These are phyloP conservation scores for Gibbula magus DNA, from an alignment of 2,888 invertebrate genomes.

Conservation along the genomic window DNA sequence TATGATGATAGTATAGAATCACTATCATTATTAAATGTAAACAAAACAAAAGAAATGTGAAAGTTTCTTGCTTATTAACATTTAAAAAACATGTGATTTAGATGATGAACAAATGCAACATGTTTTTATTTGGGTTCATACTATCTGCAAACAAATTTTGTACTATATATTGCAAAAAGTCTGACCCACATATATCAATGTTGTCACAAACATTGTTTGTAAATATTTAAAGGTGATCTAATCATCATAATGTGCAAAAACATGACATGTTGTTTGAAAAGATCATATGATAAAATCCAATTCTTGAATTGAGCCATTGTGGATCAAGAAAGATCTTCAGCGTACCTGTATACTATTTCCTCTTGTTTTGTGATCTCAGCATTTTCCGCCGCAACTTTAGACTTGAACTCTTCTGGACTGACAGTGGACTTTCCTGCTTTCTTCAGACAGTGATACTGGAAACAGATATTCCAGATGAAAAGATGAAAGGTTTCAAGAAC, in stretches of 20 bases:
- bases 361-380: conserved; percentile 62
- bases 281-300: too few relatives aligned
- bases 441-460: conserved; percentile 44
- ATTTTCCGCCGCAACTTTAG: conserved; percentile 49
- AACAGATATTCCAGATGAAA: conserved; percentile 9
- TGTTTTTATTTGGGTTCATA: too few relatives aligned
- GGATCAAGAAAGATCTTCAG: background rate
- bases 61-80: too few relatives aligned
- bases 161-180: too few relatives aligned
- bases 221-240: too few relatives aligned
- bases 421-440: conserved; percentile 32
- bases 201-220: too few relatives aligned
- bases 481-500: background rate
- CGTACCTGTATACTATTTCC: conserved; percentile 61
- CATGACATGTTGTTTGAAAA: too few relatives aligned
- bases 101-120: too few relatives aligned
- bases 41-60: background rate
- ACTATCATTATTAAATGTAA: background rate
- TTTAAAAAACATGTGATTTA: too few relatives aligned
- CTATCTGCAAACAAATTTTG: too few relatives aligned
- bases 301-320: background rate
- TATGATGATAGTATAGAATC: background rate
- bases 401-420: conserved; percentile 44
- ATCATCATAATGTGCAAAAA: too few relatives aligned
- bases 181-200: too few relatives aligned